Percentiles rank a stretch among this genome's conserved stretches.
These are phyloP conservation scores for Petroica traversi DNA, from an alignment of 2,113 vertebrate species.

Conservation along the genomic window DNA sequence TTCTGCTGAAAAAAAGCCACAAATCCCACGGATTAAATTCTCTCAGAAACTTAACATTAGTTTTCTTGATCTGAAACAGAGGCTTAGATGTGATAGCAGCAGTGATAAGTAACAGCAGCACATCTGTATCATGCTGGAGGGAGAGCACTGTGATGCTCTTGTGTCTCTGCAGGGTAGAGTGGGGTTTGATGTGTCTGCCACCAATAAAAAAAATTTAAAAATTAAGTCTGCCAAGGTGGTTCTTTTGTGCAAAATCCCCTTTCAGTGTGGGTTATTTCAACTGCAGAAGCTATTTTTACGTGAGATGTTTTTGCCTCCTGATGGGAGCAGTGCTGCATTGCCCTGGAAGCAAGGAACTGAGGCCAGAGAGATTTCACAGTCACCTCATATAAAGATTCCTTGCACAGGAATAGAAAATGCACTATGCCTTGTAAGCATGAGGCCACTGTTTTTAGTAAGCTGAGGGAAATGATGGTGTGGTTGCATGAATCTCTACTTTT, in stretches of 20 bases:
- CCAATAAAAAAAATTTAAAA: neutral
- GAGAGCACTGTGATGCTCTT: neutral
- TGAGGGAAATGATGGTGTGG: neutral
- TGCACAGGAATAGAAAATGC: rapidly evolving
- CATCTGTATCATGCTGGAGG: neutral
- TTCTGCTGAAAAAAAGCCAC: neutral
- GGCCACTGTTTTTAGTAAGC: neutral
- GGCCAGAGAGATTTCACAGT: neutral
- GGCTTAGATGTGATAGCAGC: neutral
- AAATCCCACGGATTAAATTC: neutral
- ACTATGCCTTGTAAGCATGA: neutral
- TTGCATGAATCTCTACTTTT: neutral
- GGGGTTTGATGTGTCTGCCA: neutral
- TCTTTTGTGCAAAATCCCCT: neutral
- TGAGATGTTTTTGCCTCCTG: neutral
- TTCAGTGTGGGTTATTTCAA: neutral
- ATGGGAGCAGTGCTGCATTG: neutral
- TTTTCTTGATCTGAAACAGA: neutral
- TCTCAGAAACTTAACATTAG: neutral
- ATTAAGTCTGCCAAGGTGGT: neutral
- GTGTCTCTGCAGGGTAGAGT: neutral
- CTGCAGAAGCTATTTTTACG: neutral
- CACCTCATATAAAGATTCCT: neutral
- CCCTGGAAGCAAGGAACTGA: neutral
- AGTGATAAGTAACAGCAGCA: neutral